Percentiles rank a stretch among this genome's conserved stretches.
Evolutionary conservation across 2,113 vertebrate species (phyloP).

Genomic region (Pithys albifrons): DNA sequence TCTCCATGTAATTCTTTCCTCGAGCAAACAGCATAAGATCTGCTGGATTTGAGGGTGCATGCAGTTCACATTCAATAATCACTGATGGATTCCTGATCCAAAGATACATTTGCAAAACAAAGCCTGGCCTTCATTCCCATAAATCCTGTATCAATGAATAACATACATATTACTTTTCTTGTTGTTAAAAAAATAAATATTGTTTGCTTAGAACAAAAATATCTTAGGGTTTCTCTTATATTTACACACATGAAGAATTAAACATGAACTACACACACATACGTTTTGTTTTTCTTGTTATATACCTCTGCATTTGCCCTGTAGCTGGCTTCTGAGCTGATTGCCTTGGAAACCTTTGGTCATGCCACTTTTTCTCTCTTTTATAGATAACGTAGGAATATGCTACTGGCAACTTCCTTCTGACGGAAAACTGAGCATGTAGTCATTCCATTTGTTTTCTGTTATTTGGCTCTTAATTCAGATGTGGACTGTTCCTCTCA

Average conservation of each 20-base stretch:
- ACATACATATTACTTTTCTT: neutral
- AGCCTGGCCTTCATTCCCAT: neutral
- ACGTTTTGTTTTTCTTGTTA: neutral
- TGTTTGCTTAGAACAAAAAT: neutral
- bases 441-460: neutral
- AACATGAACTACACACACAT: neutral
- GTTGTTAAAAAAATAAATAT: neutral
- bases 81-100: neutral
- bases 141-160: neutral
- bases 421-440: neutral
- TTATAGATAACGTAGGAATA: neutral
- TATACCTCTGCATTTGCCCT: neutral
- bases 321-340: neutral
- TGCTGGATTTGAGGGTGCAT: neutral
- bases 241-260: neutral
- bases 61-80: neutral
- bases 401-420: neutral
- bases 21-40: neutral
- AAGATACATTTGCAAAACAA: neutral
- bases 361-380: neutral
- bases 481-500: neutral
- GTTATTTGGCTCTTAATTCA: neutral
- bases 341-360: neutral
- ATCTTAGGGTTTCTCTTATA: neutral
- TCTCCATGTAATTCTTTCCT: neutral